These are phyloP conservation scores for Lutra lutra DNA, from an alignment of 2,797 vertebrate genomes.

Conservation along the genomic window DNA sequence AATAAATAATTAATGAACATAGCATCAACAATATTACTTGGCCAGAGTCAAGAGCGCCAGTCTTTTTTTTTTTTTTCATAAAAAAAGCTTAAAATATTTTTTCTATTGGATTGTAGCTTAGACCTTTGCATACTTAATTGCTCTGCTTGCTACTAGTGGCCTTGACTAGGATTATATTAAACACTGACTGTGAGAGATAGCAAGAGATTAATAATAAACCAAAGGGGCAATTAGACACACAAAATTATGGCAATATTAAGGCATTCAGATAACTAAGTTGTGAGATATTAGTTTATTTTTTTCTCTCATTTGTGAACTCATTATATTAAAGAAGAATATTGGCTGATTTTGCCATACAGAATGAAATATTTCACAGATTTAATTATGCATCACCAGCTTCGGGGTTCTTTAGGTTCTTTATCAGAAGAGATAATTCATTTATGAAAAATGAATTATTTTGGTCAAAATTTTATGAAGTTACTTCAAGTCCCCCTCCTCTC, in stretches of 20 bases:
- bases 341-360: slow-evolving; percentile 36
- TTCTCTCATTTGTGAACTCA: background rate
- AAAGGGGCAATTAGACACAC: background rate
- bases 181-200: background rate
- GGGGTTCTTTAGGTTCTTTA: background rate
- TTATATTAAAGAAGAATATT: slow-evolving; percentile 1
- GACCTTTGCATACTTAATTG: background rate
- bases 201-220: slow-evolving; percentile 32
- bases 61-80: slow-evolving; percentile 9
- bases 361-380: slow-evolving; percentile 4
- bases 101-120: background rate
- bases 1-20: slow-evolving; percentile 27
- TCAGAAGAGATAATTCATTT: background rate
- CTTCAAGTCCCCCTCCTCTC: background rate
- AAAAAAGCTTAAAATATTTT: background rate
- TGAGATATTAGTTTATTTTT: background rate
- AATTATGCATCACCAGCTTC: background rate
- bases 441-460: background rate
- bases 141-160: background rate
- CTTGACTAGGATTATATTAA: slow-evolving; percentile 34
- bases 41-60: background rate
- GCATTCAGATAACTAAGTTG: background rate
- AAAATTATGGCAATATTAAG: slow-evolving; percentile 40
- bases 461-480: background rate
- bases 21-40: background rate